Evolutionary conservation across 2,113 vertebrate species (phyloP).

Genomic region (Pungitius pungitius): DNA sequence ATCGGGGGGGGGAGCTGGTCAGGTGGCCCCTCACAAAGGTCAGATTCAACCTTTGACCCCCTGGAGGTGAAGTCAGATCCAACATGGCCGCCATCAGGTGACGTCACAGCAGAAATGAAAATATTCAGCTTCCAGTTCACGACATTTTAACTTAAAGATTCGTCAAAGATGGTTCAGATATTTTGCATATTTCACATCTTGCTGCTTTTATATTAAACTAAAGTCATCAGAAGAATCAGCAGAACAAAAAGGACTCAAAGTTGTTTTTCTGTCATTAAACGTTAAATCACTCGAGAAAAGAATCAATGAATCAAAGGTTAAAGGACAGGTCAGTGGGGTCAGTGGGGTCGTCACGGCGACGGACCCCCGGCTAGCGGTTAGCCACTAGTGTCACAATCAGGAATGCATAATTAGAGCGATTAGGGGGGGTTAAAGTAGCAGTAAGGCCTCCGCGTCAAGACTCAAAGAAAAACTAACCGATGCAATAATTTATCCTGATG

Average conservation of each 20-base stretch:
- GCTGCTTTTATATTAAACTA: background rate
- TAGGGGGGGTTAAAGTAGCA: slow-evolving; percentile 71
- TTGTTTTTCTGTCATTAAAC: slow-evolving; percentile 30
- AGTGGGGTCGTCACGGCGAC: background rate
- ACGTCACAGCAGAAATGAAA: background rate
- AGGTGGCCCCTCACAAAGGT: too few species aligned
- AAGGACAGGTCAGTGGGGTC: too few species aligned
- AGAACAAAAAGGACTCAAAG: slow-evolving; percentile 1
- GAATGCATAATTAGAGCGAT: slow-evolving; percentile 60
- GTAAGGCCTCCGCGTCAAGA: slow-evolving; percentile 86
- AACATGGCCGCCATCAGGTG: too few species aligned
- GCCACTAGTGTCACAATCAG: slow-evolving; percentile 40
- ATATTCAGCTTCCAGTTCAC: slow-evolving; percentile 24
- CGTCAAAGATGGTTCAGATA: background rate
- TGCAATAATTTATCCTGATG: slow-evolving; percentile 37
- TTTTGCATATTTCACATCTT: slow-evolving; percentile 58
- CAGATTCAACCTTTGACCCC: too few species aligned
- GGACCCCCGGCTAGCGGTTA: slow-evolving; percentile 46
- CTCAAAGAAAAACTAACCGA: slow-evolving; percentile 62
- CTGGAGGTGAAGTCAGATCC: too few species aligned
- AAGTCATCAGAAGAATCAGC: slow-evolving; percentile 11
- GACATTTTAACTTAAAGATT: background rate
- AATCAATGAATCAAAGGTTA: slow-evolving; percentile 43
- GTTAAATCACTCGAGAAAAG: slow-evolving; percentile 41
- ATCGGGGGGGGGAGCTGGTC: too few species aligned